Conservation (phyloP, 2,888 invertebrate genomes). For the Eupeodes latifasciatus region DNA sequence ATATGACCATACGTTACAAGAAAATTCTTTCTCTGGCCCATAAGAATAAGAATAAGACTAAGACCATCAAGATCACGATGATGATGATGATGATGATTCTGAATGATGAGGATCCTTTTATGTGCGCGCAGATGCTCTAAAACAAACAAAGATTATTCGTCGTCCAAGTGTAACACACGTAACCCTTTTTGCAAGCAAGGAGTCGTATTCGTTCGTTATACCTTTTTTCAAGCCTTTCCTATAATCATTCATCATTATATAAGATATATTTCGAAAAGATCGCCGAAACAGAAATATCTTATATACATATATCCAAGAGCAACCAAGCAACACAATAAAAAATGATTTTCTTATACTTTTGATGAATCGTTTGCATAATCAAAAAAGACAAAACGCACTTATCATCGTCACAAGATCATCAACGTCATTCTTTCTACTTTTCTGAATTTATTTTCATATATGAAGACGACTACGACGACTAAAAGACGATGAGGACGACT, state of each 20-base stretch:
- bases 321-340: background rate
- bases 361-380: constrained; percentile 78
- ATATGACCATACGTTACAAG: constrained; percentile 56
- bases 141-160: constrained; percentile 64
- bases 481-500: background rate
- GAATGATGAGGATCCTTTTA: constrained; percentile 23
- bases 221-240: constrained; percentile 50
- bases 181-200: constrained; percentile 47
- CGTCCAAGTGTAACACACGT: constrained; percentile 23
- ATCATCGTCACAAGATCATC: constrained; percentile 76
- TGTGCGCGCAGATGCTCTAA: constrained; percentile 73
- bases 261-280: constrained; percentile 54
- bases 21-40: constrained; percentile 3
- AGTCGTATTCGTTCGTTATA: background rate
- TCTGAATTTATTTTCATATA: constrained; percentile 1
- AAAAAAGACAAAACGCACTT: constrained; percentile 76
- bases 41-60: background rate
- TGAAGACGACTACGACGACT: background rate
- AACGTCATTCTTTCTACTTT: constrained; percentile 67
- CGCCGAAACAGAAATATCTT: constrained; percentile 47
- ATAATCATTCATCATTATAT: constrained; percentile 72
- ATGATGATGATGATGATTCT: background rate
- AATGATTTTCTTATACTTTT: constrained; percentile 49
- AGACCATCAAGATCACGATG: background rate
- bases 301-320: background rate